Evolutionary conservation across 2,888 invertebrate genomes (phyloP), one percentile per base, ranked within the genome.

Genomic region (Mamestra brassicae): DNA sequence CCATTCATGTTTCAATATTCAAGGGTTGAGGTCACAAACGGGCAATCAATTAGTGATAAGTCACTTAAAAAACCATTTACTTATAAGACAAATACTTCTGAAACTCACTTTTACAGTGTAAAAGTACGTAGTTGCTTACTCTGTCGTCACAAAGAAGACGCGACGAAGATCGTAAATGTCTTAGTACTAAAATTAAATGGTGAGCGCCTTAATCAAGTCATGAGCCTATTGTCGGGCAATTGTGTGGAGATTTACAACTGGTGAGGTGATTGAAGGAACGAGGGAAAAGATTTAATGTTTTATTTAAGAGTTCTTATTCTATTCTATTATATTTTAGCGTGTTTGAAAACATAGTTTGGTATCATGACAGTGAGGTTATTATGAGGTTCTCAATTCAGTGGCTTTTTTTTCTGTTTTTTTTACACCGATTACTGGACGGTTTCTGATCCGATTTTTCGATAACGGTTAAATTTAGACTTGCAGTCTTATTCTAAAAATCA

Each of bases 151-250:
- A 93, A 94, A 94, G 90, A 85, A 74, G 86, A 91, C 90, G 92
- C 91, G 93, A 93, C 94, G 92, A 90, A 89, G 90, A 90, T 91
- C 91, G 92, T 94, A 91, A 93, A 93, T 90, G 92, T 85, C 91
- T 89, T 73, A 87, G 80, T 84, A 86, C 91, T 93, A 92, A 93
- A 93, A 90, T 92, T 92, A 93, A 90, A 91, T 86, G 81, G 85
- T 80, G 87, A 87, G 86, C 88, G 87, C 88, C 88, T 90, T 84
- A 90, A 92, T 92, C 89, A 90, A 83, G 75, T 78, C 74, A 67
- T 58, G 75, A 50, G 76, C 45, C 65, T 66, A 72, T 76, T 78
- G 78, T 64, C 58, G 47, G 62, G 72, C 71, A 79, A 80, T 85
- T 80, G 72, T 73, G 64, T 62, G 55, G 58, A 77, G 74, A 81